These are phyloP conservation scores for Hippocampus guttulatus DNA, from an alignment of 2,113 vertebrate genomes.

Conservation along the genomic window DNA sequence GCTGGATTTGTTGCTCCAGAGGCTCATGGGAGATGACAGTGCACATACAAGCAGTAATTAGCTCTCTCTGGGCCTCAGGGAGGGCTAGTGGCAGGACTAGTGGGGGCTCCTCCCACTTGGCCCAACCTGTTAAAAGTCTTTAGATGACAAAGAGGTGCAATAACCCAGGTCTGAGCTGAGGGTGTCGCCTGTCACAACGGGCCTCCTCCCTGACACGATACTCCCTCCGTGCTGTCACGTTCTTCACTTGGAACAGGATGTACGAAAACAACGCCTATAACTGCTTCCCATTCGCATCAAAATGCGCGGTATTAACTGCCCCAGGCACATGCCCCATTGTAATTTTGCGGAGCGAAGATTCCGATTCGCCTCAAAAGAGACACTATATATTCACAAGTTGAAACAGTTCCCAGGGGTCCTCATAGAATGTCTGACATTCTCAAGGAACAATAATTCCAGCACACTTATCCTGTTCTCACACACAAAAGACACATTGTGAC, in stretches of 20 bases:
- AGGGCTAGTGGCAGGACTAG: slow-evolving; percentile 14
- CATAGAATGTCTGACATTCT: too few relatives aligned
- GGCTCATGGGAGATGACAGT: slow-evolving; percentile 63
- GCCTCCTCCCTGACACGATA: slow-evolving; percentile 35
- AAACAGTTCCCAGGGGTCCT: background rate
- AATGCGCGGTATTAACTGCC: slow-evolving; percentile 37
- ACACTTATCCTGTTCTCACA: background rate
- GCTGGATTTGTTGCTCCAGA: slow-evolving; percentile 42
- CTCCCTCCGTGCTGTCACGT: slow-evolving; percentile 14
- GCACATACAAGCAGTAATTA: slow-evolving; percentile 71
- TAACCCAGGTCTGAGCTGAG: slow-evolving; percentile 43
- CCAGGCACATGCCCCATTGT: slow-evolving; percentile 28
- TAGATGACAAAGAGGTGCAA: slow-evolving; percentile 52
- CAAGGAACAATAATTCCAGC: background rate
- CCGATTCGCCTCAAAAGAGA: background rate
- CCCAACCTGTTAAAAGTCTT: slow-evolving; percentile 42
- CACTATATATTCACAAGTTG: background rate
- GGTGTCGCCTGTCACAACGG: slow-evolving; percentile 43
- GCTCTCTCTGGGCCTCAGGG: slow-evolving; percentile 50
- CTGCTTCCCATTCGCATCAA: slow-evolving; percentile 38
- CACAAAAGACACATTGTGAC: slow-evolving; percentile 21
- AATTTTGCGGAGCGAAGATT: slow-evolving; percentile 31
- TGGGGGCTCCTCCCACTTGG: slow-evolving; percentile 18
- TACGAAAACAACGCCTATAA: slow-evolving; percentile 21
- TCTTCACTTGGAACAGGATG: slow-evolving; percentile 34